Evolutionary conservation across 2,797 vertebrate species (phyloP), one percentile per base, ranked within the genome.

Genomic region (Cottoperca gobio): DNA sequence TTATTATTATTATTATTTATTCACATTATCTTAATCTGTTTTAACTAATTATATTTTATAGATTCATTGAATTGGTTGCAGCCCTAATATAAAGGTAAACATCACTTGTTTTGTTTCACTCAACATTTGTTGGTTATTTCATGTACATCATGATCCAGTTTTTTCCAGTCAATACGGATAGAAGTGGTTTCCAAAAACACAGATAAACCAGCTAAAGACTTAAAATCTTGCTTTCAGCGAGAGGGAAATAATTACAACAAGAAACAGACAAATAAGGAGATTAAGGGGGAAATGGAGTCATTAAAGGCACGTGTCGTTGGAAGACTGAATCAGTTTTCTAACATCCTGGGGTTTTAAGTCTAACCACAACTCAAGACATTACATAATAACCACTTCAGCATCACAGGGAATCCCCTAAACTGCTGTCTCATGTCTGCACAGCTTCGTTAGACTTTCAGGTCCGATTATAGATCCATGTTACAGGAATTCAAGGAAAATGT

Each of bases 401-500:
- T 77, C 40, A 40, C 53, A 89, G 90, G 85, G 87, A 84, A 87
- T 86, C 88, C 88, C 87, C 77, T 74, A 55, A 87, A 87, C 46
- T 67, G 83, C 84, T 81, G 79, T 58, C 62, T 89, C 81, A 89
- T 61, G 72, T 78, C 76, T 82, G 71, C 45, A 83, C 48, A 67
- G 52, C 19, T 73, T 70, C 67, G 65, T 63, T 28, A 31, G 40
- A 49, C 43, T 57, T 53, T 81, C 16, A 64, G 69, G 61, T 72
- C 16, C 0, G 19, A 61, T 21, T 37, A 39, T 45, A 33, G 54
- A 74, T 63, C n/a, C 33, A 33, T 33, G 21, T 60, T 5, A 8
- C 21, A 75, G 42, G 45, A 72, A 78, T 79, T 63, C 54, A 53
- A 60, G 82, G 86, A 85, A 91, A 89, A 79, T 24, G 28, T 10